Percentiles rank a stretch among this genome's conserved stretches.
Evolutionary conservation across 53 echinoderm and acorn worm species (phyloP).

Genomic region (Antedon mediterranea): DNA sequence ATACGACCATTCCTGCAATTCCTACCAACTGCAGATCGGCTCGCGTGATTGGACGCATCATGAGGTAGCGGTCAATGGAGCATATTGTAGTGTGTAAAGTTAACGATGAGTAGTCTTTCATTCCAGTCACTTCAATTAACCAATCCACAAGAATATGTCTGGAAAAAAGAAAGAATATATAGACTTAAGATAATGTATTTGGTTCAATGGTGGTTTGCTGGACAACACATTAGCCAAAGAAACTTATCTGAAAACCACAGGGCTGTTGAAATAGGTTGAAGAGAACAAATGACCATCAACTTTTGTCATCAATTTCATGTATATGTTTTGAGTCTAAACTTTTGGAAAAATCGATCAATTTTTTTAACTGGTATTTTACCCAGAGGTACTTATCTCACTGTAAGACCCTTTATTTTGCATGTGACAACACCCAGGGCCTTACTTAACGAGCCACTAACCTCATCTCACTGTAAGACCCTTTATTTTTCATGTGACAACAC

Average conservation of each 20-base stretch:
- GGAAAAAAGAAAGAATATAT: not conserved
- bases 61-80: constrained; percentile 80
- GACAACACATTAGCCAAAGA: no score
- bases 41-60: constrained; percentile 45
- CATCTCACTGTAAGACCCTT: constrained; percentile 70
- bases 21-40: constrained; percentile 81
- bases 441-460: constrained; percentile 32
- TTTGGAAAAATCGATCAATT: no score
- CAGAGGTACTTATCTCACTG: constrained; percentile 52
- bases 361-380: no score
- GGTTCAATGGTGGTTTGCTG: no score
- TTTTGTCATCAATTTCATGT: no score
- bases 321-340: no score
- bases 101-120: constrained; percentile 72
- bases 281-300: no score
- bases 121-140: constrained; percentile 81
- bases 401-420: constrained; percentile 63
- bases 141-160: constrained; percentile 92
- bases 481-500: no score
- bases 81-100: constrained; percentile 77
- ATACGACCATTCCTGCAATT: constrained; percentile 89
- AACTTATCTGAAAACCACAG: no score
- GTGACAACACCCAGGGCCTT: no score
- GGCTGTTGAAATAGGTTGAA: no score
- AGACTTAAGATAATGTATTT: no score